These are phyloP conservation scores for Argentina silus DNA, from an alignment of 2,797 vertebrate species.

Conservation along the genomic window DNA sequence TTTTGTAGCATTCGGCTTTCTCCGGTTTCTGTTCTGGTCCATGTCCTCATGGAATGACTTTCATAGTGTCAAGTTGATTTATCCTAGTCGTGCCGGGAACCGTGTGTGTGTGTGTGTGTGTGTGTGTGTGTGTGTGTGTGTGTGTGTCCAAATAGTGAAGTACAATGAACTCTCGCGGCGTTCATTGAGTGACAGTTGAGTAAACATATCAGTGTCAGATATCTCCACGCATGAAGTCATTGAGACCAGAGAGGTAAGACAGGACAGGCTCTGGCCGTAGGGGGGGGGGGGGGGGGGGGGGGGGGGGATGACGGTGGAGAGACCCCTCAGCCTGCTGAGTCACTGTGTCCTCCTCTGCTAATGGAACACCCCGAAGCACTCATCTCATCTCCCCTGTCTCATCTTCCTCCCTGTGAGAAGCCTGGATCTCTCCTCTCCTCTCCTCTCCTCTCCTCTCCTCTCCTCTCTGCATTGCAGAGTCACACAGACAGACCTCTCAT, in stretches of 20 bases:
- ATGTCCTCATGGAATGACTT: not conserved
- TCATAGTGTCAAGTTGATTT: not conserved
- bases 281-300: no score
- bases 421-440: no score
- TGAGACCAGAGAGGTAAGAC: not conserved
- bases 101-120: slow-evolving; percentile 2
- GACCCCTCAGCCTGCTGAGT: slow-evolving; percentile 3
- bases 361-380: not conserved
- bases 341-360: not conserved
- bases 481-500: no score
- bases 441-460: not conserved
- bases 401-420: no score
- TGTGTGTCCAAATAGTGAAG: no score
- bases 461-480: not conserved
- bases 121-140: no score
- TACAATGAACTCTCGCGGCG: no score
- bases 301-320: no score
- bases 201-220: not conserved
- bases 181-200: no score
- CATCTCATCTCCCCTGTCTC: not conserved
- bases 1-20: not conserved
- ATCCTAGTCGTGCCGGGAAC: not conserved
- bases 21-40: not conserved
- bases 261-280: not conserved
- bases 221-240: not conserved